A percentile compares a stretch with the other conserved stretches of the same genome.
These are phyloP conservation scores for Hippocampus zosterae DNA, from an alignment of 2,113 vertebrate species.

Conservation along the genomic window DNA sequence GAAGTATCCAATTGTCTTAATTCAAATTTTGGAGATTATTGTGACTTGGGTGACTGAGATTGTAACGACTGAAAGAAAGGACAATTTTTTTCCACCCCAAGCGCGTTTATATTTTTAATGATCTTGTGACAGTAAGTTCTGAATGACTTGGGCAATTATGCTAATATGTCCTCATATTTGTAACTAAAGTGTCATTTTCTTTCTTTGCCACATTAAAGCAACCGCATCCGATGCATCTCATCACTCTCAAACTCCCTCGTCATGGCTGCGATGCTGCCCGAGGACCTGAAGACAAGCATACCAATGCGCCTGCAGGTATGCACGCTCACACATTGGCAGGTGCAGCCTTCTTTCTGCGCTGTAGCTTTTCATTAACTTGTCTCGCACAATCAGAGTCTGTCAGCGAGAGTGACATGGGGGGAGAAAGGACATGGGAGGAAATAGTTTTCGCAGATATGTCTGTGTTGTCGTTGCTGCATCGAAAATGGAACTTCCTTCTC, in stretches of 20 bases:
- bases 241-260: constrained; percentile 59
- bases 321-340: constrained; percentile 46
- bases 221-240: constrained; percentile 38
- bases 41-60: too few relatives aligned
- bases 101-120: too few relatives aligned
- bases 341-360: constrained; percentile 48
- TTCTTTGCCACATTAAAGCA: constrained; percentile 6
- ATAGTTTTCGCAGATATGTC: constrained; percentile 31
- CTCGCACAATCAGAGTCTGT: constrained; percentile 64
- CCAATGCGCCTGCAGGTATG: constrained; percentile 51
- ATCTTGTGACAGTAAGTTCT: neutral
- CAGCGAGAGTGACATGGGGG: constrained; percentile 49
- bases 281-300: constrained; percentile 43
- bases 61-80: too few relatives aligned
- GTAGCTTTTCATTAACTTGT: constrained; percentile 70
- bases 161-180: too few relatives aligned
- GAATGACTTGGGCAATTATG: neutral
- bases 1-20: too few relatives aligned
- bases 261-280: constrained; percentile 44
- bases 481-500: constrained; percentile 51
- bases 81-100: too few relatives aligned
- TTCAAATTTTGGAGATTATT: too few relatives aligned
- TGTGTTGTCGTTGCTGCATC: constrained; percentile 28
- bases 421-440: constrained; percentile 33
- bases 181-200: neutral